Evolutionary conservation across 2,797 vertebrate species (phyloP), one percentile per base, ranked within the genome.

Genomic region (Tachyglossus aculeatus): DNA sequence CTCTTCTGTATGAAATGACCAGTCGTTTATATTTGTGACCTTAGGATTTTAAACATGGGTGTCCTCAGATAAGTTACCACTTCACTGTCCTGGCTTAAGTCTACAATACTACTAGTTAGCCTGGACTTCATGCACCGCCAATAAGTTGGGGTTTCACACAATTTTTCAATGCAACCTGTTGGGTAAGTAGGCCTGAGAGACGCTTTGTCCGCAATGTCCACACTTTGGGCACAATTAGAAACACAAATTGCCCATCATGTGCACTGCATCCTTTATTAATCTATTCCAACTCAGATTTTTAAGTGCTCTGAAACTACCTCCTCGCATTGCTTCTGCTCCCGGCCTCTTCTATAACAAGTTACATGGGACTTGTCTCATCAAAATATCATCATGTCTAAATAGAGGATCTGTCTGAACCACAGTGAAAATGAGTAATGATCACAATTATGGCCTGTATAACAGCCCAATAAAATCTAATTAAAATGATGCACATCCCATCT

Each of bases 401-500:
- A 77, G 67, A 90, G 83, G 74, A 86, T 82, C 73, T 85, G 89
- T 88, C 89, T 88, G 87, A 90, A 88, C 78, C 88, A 91, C 87
- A 88, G 88, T 92, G 91, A 93, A 92, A 93, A 92, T 93, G 92
- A 94, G 80, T 92, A 88, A 93, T 92, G 83, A 89, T 89, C 78
- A 72, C 90, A 91, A 92, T 93, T 93, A 94, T 84, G 89, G 90
- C 87, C 88, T 19, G n/a, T 89, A 91, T 91, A 92, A 93, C 89
- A 90, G 88, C 90, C 90, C 91, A 92, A 92, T 94, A 93, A 93
- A 94, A 92, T 85, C 93, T 93, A 93, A 93, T 93, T 92, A 94
- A 94, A 94, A 92, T 93, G 91, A 94, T 93, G 90, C 88, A 93
- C 82, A 77, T 90, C 91, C 89, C 90, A 92, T 92, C 92, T 91